Conservation (phyloP, 2,113 vertebrate species). For the Tetraodon nigroviridis region DNA sequence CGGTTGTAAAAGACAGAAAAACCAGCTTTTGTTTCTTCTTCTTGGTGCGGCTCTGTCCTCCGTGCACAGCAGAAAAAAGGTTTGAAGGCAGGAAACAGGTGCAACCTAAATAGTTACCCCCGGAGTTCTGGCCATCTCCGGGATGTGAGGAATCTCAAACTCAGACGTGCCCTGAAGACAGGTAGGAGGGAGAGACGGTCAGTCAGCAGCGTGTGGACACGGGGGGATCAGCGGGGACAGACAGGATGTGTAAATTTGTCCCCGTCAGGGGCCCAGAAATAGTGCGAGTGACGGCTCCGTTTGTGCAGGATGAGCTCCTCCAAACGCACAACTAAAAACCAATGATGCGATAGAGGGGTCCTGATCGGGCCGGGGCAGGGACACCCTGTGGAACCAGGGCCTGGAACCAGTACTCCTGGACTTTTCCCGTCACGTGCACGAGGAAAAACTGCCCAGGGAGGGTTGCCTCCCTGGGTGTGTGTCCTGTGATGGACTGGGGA, state of each 20-base stretch:
- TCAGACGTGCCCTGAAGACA: constrained; percentile 21
- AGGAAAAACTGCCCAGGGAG: no score
- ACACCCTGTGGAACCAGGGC: constrained; percentile 12
- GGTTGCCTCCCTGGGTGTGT: constrained; percentile 1
- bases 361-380: constrained; percentile 27
- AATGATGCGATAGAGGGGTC: constrained; percentile 36
- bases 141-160: constrained; percentile 41
- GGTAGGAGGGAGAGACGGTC: constrained; percentile 14
- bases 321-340: not conserved
- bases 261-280: constrained; percentile 66
- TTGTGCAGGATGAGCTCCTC: constrained; percentile 46
- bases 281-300: constrained; percentile 37
- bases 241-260: constrained; percentile 64
- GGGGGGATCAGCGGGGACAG: constrained; percentile 25
- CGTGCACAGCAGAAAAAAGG: not conserved
- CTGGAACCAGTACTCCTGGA: no score
- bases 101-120: constrained; percentile 40
- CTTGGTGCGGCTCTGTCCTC: not conserved
- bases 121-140: constrained; percentile 23
- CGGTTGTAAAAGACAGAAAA: not conserved
- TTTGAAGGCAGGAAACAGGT: constrained; percentile 50
- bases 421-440: no score
- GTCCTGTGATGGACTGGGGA: not conserved
- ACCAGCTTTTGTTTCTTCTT: not conserved
- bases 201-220: constrained; percentile 12